Conservation (phyloP, 2,888 invertebrate genomes). For the Cantharis rustica region DNA sequence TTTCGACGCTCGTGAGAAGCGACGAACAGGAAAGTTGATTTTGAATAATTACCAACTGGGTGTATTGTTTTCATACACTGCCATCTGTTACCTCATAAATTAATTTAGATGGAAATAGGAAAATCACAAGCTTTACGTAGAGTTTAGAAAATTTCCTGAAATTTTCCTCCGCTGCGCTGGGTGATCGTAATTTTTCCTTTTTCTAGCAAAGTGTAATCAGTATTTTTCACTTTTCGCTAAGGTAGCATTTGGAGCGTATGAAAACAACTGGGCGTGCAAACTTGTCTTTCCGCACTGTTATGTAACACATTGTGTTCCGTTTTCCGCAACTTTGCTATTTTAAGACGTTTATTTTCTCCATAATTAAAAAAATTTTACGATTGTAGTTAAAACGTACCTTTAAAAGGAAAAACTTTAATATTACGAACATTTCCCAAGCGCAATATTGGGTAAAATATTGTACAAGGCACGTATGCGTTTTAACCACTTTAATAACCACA, state of each 20-base stretch:
- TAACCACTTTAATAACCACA: constrained; percentile 12
- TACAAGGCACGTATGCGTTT: constrained; percentile 13
- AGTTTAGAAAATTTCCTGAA: background rate
- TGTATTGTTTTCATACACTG: constrained; percentile 21
- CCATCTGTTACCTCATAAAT: constrained; percentile 25
- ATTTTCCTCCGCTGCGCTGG: background rate
- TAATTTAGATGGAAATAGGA: constrained; percentile 10
- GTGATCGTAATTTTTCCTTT: background rate
- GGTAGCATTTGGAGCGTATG: background rate
- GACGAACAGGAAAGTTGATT: constrained; percentile 37
- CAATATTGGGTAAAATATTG: constrained; percentile 2
- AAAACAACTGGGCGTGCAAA: background rate
- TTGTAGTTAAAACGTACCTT: background rate
- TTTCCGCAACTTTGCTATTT: background rate
- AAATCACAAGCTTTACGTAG: background rate
- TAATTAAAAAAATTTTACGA: background rate
- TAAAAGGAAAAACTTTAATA: background rate
- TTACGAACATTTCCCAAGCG: background rate
- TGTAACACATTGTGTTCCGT: background rate
- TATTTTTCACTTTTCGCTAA: background rate
- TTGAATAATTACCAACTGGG: constrained; percentile 30
- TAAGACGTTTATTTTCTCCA: background rate
- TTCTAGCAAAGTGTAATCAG: background rate
- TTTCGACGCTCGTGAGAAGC: constrained; percentile 36
- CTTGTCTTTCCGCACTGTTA: background rate